Base-by-base conservation (phyloP, 2,888 invertebrate species). In the Acleris laterana region DNA sequence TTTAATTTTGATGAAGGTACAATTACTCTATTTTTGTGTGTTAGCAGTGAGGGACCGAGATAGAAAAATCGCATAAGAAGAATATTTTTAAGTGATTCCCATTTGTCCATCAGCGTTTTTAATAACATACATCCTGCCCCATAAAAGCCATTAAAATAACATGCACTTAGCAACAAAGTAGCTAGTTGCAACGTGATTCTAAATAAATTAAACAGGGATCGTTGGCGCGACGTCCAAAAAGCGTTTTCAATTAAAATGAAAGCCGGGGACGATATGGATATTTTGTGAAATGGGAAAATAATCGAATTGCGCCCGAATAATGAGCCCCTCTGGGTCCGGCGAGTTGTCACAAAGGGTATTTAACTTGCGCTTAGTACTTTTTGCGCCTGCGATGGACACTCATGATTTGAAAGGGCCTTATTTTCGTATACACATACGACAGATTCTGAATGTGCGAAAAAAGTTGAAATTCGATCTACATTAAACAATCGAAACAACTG, bases 291-390 rank as follows among this genome's bases (percentile, higher is more conserved):
- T 92, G 92, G 93, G 92, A 90, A 92, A 88, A 91, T 93, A 93
- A 92, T 93, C 93, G 89, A 93, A 91, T 93, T 92, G 89, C 82
- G 79, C 80, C 90, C 89, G 91, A 93, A 93, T 93, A 93, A 92
- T 93, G 90, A 90, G 88, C 85, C 83, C 90, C 89, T 90, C 84
- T 77, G 74, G 77, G 82, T 79, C 88, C 88, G 84, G 84, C 85
- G 85, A 87, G 79, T 78, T 82, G 80, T 84, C 88, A 92, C 91
- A 93, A 92, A 91, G 91, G 92, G 91, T 92, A 92, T 92, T 93
- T 93, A 93, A 91, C 87, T 90, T 84, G 83, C 88, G 90, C 91
- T 93, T 93, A 91, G 90, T 89, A 90, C 89, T 92, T 91, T 92
- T 92, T 90, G 88, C 79, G 82, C 79, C 87, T 69, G 82, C 75